Percentiles rank a stretch among this genome's conserved stretches.
Conservation (phyloP, 1,140 invertebrate genomes). For the Oreohelix idahoensis region DNA sequence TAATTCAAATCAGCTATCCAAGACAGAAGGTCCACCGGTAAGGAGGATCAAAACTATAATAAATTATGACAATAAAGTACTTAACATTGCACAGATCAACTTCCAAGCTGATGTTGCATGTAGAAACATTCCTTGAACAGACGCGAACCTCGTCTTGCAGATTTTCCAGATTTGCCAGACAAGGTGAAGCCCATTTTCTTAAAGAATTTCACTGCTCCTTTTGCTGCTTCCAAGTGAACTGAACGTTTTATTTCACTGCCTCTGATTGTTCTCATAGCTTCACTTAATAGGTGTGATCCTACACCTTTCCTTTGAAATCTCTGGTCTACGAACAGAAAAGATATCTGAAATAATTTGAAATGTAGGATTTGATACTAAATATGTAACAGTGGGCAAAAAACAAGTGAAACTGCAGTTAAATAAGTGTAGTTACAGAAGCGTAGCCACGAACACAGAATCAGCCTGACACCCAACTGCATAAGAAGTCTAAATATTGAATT, state of each 20-base stretch:
- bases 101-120: not conserved
- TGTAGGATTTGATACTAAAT: no score
- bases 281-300: not conserved
- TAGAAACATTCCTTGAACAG: not conserved
- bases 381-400: no score
- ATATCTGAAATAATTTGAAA: constrained; percentile 7
- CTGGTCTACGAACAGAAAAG: constrained; percentile 8
- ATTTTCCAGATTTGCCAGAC: not conserved
- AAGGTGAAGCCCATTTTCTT: constrained; percentile 1
- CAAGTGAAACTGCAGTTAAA: no score
- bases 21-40: no score
- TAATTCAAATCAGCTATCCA: no score
- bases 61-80: no score
- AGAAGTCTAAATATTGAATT: no score
- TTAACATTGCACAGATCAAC: no score
- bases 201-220: constrained; percentile 14
- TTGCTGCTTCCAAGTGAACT: constrained; percentile 2
- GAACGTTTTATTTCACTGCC: not conserved
- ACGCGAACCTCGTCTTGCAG: not conserved
- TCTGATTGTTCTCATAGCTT: constrained; percentile 4
- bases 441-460: no score
- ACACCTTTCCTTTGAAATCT: constrained; percentile 18
- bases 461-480: no score
- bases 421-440: no score
- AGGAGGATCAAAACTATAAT: no score